Evolutionary conservation across 2,888 invertebrate species (phyloP).

Genomic region (Panzeria rudis): DNA sequence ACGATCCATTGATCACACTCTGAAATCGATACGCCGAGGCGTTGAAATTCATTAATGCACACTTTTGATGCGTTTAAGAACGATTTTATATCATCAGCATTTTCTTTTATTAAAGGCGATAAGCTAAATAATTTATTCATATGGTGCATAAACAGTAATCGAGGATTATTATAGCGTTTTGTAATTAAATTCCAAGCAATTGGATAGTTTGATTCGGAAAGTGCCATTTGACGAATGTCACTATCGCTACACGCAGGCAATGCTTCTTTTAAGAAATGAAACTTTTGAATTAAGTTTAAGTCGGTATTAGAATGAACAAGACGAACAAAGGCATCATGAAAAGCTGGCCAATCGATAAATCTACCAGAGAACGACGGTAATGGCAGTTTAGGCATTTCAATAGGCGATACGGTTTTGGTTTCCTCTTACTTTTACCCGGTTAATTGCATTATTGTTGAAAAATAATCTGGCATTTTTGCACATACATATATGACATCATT

Average conservation of each 20-base stretch:
- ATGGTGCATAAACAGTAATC: not conserved
- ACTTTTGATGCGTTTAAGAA: not conserved
- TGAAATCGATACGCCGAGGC: too few relatives aligned
- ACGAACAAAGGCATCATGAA: constrained; percentile 5
- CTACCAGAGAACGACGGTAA: not conserved
- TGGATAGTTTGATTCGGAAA: not conserved
- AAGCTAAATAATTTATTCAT: constrained; percentile 1
- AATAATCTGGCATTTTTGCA: too few relatives aligned
- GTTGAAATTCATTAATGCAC: not conserved
- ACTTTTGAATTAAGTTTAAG: too few relatives aligned
- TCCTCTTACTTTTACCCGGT: too few relatives aligned
- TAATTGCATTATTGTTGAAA: too few relatives aligned
- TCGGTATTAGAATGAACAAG: not conserved
- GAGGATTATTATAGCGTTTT: not conserved
- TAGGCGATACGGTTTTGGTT: too few relatives aligned
- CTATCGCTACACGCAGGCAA: not conserved
- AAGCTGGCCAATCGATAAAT: not conserved
- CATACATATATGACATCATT: too few relatives aligned
- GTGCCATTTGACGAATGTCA: not conserved
- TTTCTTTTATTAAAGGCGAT: not conserved
- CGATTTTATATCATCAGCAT: not conserved
- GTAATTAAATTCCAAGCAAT: not conserved
- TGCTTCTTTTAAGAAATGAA: constrained; percentile 3
- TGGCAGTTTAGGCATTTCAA: too few relatives aligned
- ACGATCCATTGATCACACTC: too few relatives aligned